phyloP scores from a whole-genome alignment of 2,888 invertebrate species.

The Drosophila imparisetae region DNA sequence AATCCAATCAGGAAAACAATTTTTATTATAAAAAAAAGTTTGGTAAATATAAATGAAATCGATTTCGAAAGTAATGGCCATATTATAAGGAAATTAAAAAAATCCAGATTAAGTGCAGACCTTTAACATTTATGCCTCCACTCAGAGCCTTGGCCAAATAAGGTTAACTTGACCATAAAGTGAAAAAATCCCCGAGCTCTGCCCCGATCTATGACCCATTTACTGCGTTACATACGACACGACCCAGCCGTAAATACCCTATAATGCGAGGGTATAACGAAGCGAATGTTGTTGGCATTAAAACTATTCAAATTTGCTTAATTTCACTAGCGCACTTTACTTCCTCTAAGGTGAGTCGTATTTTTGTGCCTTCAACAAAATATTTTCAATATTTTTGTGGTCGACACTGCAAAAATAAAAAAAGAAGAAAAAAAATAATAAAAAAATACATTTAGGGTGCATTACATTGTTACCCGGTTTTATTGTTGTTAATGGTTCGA shows the following conservation, averaged over 20 bases:
- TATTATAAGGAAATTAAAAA: not conserved
- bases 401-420: slow-evolving; percentile 24
- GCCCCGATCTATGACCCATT: not conserved
- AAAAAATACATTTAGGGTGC: slow-evolving; percentile 37
- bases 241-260: not conserved
- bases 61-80: not conserved
- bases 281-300: slow-evolving; percentile 24
- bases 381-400: slow-evolving; percentile 25
- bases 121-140: not conserved
- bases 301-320: slow-evolving; percentile 39
- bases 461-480: slow-evolving; percentile 25
- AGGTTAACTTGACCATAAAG: not conserved
- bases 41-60: not conserved
- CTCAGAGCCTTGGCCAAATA: not conserved
- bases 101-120: not conserved
- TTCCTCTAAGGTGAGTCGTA: slow-evolving; percentile 1
- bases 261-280: not conserved
- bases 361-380: slow-evolving; percentile 12
- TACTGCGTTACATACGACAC: not conserved
- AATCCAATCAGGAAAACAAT: not conserved
- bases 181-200: not conserved
- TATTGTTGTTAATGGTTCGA: slow-evolving; percentile 33
- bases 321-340: slow-evolving; percentile 15
- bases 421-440: not conserved
- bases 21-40: not conserved